Evolutionary conservation across 2,888 invertebrate genomes (phyloP).

Genomic region (Erebia epiphron): DNA sequence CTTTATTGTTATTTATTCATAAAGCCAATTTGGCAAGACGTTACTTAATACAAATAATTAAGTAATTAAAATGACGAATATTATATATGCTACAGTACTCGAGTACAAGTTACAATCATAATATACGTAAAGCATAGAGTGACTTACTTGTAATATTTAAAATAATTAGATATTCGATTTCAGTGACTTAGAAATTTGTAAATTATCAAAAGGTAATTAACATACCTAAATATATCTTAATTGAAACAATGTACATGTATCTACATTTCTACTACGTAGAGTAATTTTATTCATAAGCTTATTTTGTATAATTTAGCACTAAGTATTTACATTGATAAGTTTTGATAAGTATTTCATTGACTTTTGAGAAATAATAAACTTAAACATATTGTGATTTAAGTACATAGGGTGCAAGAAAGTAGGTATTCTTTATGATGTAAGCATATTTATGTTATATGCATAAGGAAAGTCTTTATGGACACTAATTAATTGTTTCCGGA

Average conservation of each 20-base stretch:
- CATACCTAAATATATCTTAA: neutral
- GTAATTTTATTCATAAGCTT: neutral
- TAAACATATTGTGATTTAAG: neutral
- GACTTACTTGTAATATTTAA: neutral
- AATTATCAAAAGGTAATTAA: neutral
- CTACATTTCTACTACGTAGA: slow-evolving; percentile 7
- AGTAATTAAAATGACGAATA: neutral
- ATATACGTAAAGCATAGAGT: neutral
- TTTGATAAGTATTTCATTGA: slow-evolving; percentile 18
- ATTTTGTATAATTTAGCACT: neutral
- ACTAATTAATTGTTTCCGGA: too few relatives aligned
- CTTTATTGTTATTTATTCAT: too few relatives aligned
- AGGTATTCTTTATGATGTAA: neutral
- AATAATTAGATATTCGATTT: slow-evolving; percentile 8
- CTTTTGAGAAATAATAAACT: slow-evolving; percentile 8
- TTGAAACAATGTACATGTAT: slow-evolving; percentile 3
- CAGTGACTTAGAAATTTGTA: slow-evolving; percentile 4
- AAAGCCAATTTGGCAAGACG: neutral
- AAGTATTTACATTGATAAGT: slow-evolving; percentile 25
- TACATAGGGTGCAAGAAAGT: slow-evolving; percentile 1
- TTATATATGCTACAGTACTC: neutral
- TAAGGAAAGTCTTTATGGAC: too few relatives aligned
- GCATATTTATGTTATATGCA: too few relatives aligned
- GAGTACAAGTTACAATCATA: neutral
- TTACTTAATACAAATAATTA: neutral